These are phyloP conservation scores for Indri indri DNA, from an alignment of 2,113 vertebrate genomes.

Conservation along the genomic window DNA sequence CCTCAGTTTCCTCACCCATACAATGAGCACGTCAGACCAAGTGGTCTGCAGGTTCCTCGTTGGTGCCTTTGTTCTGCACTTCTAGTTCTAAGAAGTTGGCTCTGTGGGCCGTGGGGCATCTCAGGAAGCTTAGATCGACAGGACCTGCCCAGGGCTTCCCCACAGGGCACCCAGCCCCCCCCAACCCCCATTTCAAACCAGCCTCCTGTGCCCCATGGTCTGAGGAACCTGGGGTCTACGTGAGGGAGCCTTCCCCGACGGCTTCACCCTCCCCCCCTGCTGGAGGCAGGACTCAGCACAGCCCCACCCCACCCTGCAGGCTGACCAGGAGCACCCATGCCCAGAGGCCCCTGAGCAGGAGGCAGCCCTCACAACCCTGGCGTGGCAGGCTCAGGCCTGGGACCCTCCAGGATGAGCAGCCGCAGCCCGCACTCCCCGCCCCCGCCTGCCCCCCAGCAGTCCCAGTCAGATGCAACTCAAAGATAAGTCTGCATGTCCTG, in stretches of 20 bases:
- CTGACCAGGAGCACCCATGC: accelerated
- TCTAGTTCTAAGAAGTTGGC: background rate
- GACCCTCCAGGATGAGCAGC: background rate
- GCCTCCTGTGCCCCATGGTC: background rate
- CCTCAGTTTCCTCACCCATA: background rate
- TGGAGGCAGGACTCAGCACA: background rate
- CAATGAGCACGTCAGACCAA: background rate
- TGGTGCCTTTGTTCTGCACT: background rate
- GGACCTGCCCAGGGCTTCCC: background rate
- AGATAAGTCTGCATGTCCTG: background rate
- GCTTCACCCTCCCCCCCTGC: background rate
- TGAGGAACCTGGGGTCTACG: background rate
- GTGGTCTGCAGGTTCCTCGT: background rate
- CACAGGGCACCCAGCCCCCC: background rate
- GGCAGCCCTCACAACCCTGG: background rate
- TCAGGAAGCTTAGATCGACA: background rate
- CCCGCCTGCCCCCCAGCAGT: background rate
- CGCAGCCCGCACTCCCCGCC: background rate
- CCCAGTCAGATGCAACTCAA: background rate
- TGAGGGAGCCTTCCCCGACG: background rate
- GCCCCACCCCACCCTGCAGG: background rate
- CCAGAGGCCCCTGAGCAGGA: background rate
- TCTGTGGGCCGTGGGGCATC: background rate
- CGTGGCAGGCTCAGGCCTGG: background rate
- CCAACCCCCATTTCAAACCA: background rate